Percentiles rank a stretch among this genome's conserved stretches.
These are phyloP conservation scores for Hydrozoanthus tunicans DNA, from an alignment of 64 coral and sea anemone species.

Conservation along the genomic window DNA sequence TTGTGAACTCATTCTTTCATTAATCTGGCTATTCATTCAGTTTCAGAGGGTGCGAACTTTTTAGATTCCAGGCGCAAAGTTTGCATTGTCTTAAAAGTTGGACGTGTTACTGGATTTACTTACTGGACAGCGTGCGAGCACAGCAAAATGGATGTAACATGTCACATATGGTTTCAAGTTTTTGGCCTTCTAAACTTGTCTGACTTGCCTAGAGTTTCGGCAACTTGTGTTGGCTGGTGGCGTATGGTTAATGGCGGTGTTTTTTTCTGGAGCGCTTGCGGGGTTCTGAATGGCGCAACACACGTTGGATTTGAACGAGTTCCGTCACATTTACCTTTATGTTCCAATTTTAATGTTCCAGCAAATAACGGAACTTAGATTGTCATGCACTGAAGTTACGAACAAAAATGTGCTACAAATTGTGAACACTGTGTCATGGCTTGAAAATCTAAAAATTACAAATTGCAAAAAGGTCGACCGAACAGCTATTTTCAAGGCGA, in stretches of 20 bases:
- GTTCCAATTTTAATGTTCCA: constrained; percentile 12
- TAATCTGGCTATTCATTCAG: not conserved
- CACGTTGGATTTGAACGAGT: constrained; percentile 14
- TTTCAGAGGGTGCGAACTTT: constrained; percentile 13
- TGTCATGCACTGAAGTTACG: constrained; percentile 12
- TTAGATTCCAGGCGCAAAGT: not conserved
- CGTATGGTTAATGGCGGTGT: not conserved
- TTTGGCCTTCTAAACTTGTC: constrained; percentile 29
- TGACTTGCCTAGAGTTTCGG: constrained; percentile 6
- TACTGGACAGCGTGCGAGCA: not conserved
- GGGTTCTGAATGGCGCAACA: constrained; percentile 10
- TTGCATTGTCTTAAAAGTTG: constrained; percentile 17
- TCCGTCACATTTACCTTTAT: not conserved
- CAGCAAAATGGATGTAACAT: not conserved
- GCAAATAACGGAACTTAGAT: constrained; percentile 17
- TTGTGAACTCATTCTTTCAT: not conserved
- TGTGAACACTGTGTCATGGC: constrained; percentile 6
- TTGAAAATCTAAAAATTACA: constrained; percentile 11
- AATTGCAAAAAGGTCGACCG: not conserved
- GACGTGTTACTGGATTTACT: not conserved
- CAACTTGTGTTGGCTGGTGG: not conserved
- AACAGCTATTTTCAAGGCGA: constrained; percentile 22
- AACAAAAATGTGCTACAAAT: constrained; percentile 20
- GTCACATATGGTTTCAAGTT: not conserved
- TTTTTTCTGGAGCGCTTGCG: constrained; percentile 19